Base-by-base conservation (phyloP, 2,797 vertebrate genomes). In the Crypturellus tataupa region DNA sequence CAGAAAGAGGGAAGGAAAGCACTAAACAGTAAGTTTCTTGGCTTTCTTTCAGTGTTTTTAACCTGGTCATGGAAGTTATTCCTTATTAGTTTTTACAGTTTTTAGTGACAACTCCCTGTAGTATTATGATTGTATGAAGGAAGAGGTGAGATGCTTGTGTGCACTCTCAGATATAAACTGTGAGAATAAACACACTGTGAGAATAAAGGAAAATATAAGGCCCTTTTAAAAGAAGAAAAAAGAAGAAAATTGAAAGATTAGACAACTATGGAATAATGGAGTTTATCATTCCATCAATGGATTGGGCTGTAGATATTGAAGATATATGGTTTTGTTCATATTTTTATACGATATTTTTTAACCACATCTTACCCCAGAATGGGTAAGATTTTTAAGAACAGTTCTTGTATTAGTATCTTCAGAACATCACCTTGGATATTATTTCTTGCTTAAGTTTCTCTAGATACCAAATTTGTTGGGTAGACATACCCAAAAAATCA, bases 391-490 rank as follows among this genome's bases (percentile, higher is more conserved):
- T 68, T 67, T 17, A 29, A 3, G 20, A 47, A 40, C 6, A 40
- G 7, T 25, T 40, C 29, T 80, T 77, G 63, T 71, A 55, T 79
- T 18, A 76, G 4, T 2, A 80, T 59, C 37, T 53, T 46, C 3
- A 18, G 56, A 49, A 16, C 5, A 71, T 42, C 20, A n/a, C 78
- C 70, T 55, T 42, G 9, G 12, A 10, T 11, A 18, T 75, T 82
- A 89, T 75, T 65, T 44, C 6, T 56, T 73, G 5, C 20, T n/a
- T 56, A 51, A 3, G 3, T 79, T 76, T 60, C 67, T 84, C 23
- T 87, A 58, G 39, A 89, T 37, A 82, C 33, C 81, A 15, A 77
- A n/a, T 77, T 90, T 60, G 11, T 63, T 69, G 13, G 23, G 42
- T 53, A 73, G 24, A 83, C 29, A 87, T 42, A 39, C 17, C 55